Evolutionary conservation across 2,797 vertebrate genomes (phyloP), one percentile per base, ranked within the genome.

Genomic region (Urocyon cinereoargenteus): DNA sequence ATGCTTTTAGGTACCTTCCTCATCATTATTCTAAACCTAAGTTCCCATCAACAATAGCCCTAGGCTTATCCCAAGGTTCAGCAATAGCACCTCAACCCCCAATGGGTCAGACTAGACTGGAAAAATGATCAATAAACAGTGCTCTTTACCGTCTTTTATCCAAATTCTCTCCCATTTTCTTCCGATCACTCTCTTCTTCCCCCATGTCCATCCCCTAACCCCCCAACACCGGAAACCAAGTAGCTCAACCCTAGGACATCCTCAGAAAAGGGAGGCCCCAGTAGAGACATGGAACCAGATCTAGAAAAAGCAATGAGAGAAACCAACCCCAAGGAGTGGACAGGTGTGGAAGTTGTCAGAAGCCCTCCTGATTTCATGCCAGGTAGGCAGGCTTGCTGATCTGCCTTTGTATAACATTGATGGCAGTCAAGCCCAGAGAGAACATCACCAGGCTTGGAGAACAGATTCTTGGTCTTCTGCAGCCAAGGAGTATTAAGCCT

Each of bases 81-180:
- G 53, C 77, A 84, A 31, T 95, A 97, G 96, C 96, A 98, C 97
- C 97, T 96, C 77, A 92, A 85, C 26, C 75, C 57, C 24, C n/a
- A 92, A 19, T 73, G 57, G 62, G 49, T 75, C 90, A 86, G 28
- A 59, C 45, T 92, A 49, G 81, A 85, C 75, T 86, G 28, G 95
- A 95, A 83, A 91, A 95, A 93, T 21, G 31, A 73, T 36, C 49
- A 82, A 18, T 77, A 14, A 97, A 66, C 36, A 92, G 21, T 57
- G 28, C 45, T 95, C 49, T 96, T 94, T 93, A 66, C 83, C 53
- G 84, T 13, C 15, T 94, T 73, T 91, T 24, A 75, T 55, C 79
- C 82, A 97, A 78, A 89, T 79, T 86, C 64, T 94, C 81, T 85
- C 88, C 88, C 88, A 90, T 94, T 82, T 45, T 93, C 57, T 96